Percentiles rank a stretch among this genome's conserved stretches.
phyloP scores from a whole-genome alignment of 2,113 vertebrate species.

The Deroptyus accipitrinus region DNA sequence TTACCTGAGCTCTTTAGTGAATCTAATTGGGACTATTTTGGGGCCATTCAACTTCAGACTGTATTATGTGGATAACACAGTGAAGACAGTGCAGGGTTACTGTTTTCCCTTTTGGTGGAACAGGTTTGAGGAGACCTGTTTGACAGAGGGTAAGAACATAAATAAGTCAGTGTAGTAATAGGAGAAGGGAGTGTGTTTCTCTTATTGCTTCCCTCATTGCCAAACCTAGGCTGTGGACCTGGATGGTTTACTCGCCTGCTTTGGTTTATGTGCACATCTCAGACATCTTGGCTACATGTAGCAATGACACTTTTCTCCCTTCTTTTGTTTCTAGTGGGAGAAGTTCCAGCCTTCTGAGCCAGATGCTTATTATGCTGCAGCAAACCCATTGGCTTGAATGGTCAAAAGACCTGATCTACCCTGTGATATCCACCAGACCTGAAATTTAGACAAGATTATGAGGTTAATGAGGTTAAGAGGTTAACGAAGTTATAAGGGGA shows the following conservation, averaged over 20 bases:
- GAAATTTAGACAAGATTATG: not conserved
- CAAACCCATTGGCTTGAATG: not conserved
- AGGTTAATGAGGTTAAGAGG: not conserved
- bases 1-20: not conserved
- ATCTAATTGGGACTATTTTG: not conserved
- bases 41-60: not conserved
- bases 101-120: not conserved
- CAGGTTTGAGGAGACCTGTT: not conserved
- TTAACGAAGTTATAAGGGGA: not conserved
- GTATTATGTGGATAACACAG: not conserved
- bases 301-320: not conserved
- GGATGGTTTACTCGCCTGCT: not conserved
- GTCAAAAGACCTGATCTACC: not conserved
- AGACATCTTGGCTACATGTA: not conserved
- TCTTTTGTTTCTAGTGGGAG: not conserved
- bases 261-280: not conserved
- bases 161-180: not conserved
- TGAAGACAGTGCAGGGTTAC: not conserved
- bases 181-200: not conserved
- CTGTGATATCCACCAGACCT: not conserved
- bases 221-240: not conserved
- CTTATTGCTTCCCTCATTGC: not conserved
- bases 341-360: not conserved
- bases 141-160: not conserved
- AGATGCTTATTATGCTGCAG: not conserved